Evolutionary conservation across 2,113 vertebrate genomes (phyloP).

Genomic region (Turdus rufiventris): DNA sequence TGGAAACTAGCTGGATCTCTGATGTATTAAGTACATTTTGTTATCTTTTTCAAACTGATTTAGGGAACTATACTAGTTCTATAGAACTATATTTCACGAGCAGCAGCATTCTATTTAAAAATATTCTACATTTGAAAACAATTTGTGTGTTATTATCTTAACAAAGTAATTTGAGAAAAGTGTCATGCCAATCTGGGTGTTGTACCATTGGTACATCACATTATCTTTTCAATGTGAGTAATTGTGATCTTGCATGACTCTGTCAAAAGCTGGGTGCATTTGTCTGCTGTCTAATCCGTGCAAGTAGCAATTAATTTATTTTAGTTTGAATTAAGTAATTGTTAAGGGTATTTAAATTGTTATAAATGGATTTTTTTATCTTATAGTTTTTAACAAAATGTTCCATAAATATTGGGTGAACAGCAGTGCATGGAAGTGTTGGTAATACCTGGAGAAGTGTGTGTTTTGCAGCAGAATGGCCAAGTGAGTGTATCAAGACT

Average conservation of each 20-base stretch:
- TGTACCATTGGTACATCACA: not conserved
- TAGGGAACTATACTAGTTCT: not conserved
- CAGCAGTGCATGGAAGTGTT: not conserved
- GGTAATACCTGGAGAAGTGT: not conserved
- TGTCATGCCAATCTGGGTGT: not conserved
- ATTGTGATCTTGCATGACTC: not conserved
- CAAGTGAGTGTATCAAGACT: not conserved
- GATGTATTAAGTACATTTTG: not conserved
- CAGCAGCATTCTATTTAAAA: not conserved
- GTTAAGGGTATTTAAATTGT: not conserved
- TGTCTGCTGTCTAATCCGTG: not conserved
- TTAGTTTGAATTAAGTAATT: not conserved
- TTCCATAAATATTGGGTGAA: not conserved
- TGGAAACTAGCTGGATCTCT: not conserved
- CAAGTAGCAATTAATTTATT: not conserved
- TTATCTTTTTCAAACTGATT: not conserved
- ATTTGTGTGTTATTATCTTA: not conserved
- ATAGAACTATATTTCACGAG: not conserved
- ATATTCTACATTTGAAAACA: not conserved
- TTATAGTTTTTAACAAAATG: not conserved
- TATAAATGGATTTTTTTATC: not conserved
- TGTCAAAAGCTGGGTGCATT: not conserved
- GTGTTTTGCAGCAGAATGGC: not conserved
- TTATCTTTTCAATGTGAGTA: not conserved
- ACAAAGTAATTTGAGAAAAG: not conserved